A percentile compares a stretch with the other conserved stretches of the same genome.
Evolutionary conservation across 2,888 invertebrate species (phyloP).

Genomic region (Pycnomerus fuliginosus): DNA sequence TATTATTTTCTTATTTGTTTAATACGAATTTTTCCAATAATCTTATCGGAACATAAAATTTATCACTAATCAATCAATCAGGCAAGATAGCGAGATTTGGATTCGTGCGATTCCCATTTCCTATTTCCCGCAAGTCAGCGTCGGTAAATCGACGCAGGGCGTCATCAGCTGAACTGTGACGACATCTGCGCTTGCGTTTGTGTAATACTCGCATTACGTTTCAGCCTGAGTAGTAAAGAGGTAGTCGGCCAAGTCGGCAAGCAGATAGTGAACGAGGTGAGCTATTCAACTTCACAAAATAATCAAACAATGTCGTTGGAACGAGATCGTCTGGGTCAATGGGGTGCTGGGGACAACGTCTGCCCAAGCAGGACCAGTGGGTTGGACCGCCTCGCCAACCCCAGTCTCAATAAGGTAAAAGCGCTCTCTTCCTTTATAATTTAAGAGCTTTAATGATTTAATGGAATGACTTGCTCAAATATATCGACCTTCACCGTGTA

Average conservation of each 20-base stretch:
- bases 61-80: background rate
- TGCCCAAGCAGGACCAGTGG: constrained; percentile 35
- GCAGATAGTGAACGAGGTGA: constrained; percentile 3
- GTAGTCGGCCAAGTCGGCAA: constrained; percentile 2
- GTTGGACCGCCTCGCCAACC: constrained; percentile 34
- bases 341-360: constrained; percentile 36
- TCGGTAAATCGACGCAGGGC: constrained; percentile 6
- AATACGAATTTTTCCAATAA: too few relatives aligned
- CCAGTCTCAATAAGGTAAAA: constrained; percentile 41
- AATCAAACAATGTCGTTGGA: constrained; percentile 17
- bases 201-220: background rate
- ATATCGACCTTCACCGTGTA: too few relatives aligned
- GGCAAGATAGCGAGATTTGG: background rate
- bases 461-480: too few relatives aligned
- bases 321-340: constrained; percentile 40
- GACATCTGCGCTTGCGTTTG: constrained; percentile 18
- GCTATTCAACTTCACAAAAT: background rate
- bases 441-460: too few relatives aligned
- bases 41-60: too few relatives aligned
- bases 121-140: background rate
- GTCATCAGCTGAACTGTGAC: constrained; percentile 13
- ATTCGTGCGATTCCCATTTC: too few relatives aligned
- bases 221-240: constrained; percentile 2
- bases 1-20: too few relatives aligned
- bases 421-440: too few relatives aligned